phyloP scores from a whole-genome alignment of 2,113 vertebrate species.

The Ondatra zibethicus region DNA sequence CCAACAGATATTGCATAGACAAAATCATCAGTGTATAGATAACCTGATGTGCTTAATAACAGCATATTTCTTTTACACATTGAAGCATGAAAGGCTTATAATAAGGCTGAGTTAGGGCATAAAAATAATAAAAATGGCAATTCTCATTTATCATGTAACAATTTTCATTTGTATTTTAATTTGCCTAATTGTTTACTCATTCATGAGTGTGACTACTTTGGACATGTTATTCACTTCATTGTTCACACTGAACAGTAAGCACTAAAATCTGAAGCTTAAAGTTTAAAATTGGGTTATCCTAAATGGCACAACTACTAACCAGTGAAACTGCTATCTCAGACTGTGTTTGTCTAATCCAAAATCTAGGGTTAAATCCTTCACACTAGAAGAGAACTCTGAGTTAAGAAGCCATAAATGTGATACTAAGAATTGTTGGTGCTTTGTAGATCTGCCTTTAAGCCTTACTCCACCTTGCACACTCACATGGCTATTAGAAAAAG shows the following conservation, averaged over 20 bases:
- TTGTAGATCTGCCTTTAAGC: not conserved
- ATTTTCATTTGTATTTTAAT: conserved; percentile 46
- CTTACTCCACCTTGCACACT: not conserved
- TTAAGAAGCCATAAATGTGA: not conserved
- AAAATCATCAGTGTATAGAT: not conserved
- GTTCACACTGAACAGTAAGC: not conserved
- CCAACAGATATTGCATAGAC: not conserved
- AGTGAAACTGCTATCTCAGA: not conserved
- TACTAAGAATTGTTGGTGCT: not conserved
- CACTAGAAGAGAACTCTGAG: not conserved
- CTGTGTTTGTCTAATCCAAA: not conserved
- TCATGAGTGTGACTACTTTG: not conserved
- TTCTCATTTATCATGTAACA: not conserved
- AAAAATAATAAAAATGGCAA: conserved; percentile 20
- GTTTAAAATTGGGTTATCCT: conserved; percentile 48
- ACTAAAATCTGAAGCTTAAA: not conserved
- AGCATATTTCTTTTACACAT: not conserved
- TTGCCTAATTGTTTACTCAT: conserved; percentile 4
- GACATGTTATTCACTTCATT: not conserved
- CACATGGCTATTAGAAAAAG: not conserved
- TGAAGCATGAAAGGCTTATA: not conserved
- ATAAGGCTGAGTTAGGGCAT: not conserved
- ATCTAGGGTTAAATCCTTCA: not conserved
- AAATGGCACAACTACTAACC: not conserved
- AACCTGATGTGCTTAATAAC: not conserved